These are phyloP conservation scores for Patella vulgata DNA, from an alignment of 1,140 invertebrate genomes.

Conservation along the genomic window DNA sequence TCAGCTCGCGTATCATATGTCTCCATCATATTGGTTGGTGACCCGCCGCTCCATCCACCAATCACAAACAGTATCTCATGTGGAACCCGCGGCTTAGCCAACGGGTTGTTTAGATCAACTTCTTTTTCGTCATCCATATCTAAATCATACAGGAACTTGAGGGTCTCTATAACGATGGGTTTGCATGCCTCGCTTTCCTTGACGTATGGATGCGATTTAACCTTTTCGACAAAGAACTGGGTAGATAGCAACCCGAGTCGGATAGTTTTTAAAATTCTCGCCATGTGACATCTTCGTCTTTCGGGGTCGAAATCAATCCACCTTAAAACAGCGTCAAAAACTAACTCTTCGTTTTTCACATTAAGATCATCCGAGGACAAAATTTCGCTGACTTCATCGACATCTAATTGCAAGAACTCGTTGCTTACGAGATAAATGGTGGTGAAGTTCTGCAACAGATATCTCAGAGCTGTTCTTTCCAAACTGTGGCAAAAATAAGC, in stretches of 20 bases:
- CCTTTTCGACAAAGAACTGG: slow-evolving; percentile 77
- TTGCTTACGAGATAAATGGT: slow-evolving; percentile 1
- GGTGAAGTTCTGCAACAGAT: background rate
- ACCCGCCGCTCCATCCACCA: slow-evolving; percentile 80
- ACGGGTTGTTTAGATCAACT: slow-evolving; percentile 49
- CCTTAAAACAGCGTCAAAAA: slow-evolving; percentile 90
- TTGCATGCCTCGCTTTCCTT: slow-evolving; percentile 74
- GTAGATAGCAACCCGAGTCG: slow-evolving; percentile 86
- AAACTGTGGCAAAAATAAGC: slow-evolving; percentile 79
- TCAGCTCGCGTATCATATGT: slow-evolving; percentile 82
- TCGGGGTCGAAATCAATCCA: slow-evolving; percentile 97
- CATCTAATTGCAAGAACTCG: slow-evolving; percentile 91
- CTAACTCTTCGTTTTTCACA: slow-evolving; percentile 94
- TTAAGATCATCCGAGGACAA: slow-evolving; percentile 97
- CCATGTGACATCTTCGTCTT: slow-evolving; percentile 84
- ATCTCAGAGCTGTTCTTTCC: slow-evolving; percentile 78
- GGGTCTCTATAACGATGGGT: slow-evolving; percentile 79
- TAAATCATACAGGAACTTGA: slow-evolving; percentile 79
- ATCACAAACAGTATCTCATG: slow-evolving; percentile 70
- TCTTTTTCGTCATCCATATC: slow-evolving; percentile 70
- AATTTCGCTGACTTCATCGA: slow-evolving; percentile 92
- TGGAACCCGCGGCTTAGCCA: slow-evolving; percentile 57
- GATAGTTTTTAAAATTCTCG: slow-evolving; percentile 77
- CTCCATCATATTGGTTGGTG: slow-evolving; percentile 78
- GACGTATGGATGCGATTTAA: slow-evolving; percentile 73